Conservation (phyloP, 1,140 invertebrate genomes). For the Brachionus paranguensis region DNA sequence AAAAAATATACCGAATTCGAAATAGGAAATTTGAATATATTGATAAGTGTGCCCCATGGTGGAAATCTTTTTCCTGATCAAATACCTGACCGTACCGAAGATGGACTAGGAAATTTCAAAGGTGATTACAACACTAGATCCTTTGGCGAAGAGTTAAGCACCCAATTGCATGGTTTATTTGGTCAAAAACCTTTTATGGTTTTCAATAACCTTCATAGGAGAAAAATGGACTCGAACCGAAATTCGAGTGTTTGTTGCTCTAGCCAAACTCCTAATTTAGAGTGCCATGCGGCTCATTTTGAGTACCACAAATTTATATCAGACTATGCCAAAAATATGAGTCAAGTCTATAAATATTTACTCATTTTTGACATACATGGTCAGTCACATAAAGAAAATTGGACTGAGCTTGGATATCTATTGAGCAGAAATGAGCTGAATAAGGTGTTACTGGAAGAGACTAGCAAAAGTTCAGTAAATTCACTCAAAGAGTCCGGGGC, state of each 20-base stretch:
- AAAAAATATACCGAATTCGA: constrained; percentile 1
- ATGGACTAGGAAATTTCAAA: neutral
- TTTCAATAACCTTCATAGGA: constrained; percentile 1
- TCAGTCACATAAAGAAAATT: constrained; percentile 41
- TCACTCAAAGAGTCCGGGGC: neutral
- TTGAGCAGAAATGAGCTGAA: neutral
- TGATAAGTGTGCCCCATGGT: constrained; percentile 34
- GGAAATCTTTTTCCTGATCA: neutral
- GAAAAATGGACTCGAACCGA: constrained; percentile 24
- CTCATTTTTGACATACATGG: constrained; percentile 42
- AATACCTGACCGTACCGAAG: neutral
- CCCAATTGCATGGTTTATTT: neutral
- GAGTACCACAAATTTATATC: constrained; percentile 11
- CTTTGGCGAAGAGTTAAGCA: neutral
- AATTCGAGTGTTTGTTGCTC: neutral
- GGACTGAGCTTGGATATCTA: constrained; percentile 41
- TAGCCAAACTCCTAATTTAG: neutral
- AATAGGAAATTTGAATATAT: neutral
- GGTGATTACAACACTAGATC: neutral
- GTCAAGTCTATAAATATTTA: neutral
- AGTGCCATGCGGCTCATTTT: neutral
- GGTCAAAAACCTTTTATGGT: neutral
- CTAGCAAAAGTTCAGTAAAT: neutral
- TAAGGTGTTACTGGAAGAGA: neutral
- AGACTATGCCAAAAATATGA: neutral